Evolutionary conservation across 2,797 vertebrate species (phyloP).

Genomic region (Cheracebus regulus): DNA sequence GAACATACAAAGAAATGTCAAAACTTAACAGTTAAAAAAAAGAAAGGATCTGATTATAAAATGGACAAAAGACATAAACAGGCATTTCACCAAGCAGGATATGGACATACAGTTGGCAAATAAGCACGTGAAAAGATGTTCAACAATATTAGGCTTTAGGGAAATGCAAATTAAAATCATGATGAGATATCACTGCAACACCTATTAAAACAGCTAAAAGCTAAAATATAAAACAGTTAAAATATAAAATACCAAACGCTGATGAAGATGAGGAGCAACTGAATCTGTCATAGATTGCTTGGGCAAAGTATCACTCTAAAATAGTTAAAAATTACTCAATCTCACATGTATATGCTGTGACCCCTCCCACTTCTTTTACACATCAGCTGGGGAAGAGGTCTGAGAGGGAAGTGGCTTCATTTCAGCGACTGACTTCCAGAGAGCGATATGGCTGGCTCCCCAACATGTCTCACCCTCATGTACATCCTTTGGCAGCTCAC

Average conservation of each 20-base stretch:
- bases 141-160: neutral
- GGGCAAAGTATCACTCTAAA: neutral
- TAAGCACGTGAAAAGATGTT: neutral
- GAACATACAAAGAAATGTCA: neutral
- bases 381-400: neutral
- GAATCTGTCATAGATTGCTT: neutral
- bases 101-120: neutral
- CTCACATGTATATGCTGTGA: rapidly evolving
- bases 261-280: neutral
- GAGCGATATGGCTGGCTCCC: neutral
- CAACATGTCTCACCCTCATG: neutral
- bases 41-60: neutral
- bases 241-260: neutral
- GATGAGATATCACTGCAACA: neutral
- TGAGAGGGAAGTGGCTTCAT: neutral
- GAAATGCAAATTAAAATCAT: neutral
- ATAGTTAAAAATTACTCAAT: neutral
- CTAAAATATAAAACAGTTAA: neutral
- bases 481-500: conserved; percentile 31
- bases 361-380: neutral
- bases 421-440: neutral
- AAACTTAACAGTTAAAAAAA: neutral
- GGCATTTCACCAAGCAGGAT: neutral
- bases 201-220: neutral
- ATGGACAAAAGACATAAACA: neutral